phyloP scores from a whole-genome alignment of 1,140 invertebrate species.

The Apocrypta bakeri region DNA sequence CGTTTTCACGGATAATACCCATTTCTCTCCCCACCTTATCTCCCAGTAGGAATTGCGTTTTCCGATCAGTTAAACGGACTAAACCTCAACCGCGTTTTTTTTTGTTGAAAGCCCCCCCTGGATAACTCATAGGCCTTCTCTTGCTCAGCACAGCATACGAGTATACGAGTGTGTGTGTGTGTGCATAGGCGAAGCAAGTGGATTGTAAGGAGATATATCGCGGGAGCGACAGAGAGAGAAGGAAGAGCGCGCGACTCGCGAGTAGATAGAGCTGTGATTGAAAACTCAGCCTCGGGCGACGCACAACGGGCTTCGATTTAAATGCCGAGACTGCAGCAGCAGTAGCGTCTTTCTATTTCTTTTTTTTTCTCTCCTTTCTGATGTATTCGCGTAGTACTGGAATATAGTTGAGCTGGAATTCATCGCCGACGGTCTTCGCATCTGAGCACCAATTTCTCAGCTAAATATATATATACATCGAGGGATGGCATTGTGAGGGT shows the following conservation, averaged over 20 bases:
- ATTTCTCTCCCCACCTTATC: slow-evolving; percentile 60
- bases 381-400: neutral
- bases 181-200: slow-evolving; percentile 33
- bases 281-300: slow-evolving; percentile 67
- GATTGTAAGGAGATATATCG: slow-evolving; percentile 51
- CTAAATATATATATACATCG: neutral
- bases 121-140: slow-evolving; percentile 47
- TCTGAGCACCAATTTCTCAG: slow-evolving; percentile 30
- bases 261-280: slow-evolving; percentile 72
- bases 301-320: slow-evolving; percentile 63
- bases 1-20: slow-evolving; percentile 58
- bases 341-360: slow-evolving; percentile 32
- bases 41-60: slow-evolving; percentile 64
- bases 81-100: slow-evolving; percentile 61
- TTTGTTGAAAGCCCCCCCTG: slow-evolving; percentile 11
- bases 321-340: slow-evolving; percentile 53
- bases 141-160: too few relatives aligned
- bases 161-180: neutral
- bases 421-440: neutral
- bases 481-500: slow-evolving; percentile 22
- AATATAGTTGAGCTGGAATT: slow-evolving; percentile 11
- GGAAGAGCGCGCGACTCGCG: slow-evolving; percentile 51
- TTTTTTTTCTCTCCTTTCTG: neutral
- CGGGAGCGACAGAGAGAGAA: slow-evolving; percentile 45
- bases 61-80: slow-evolving; percentile 69